Conservation (phyloP, 2,113 vertebrate species). For the Corydoras maculifer region DNA sequence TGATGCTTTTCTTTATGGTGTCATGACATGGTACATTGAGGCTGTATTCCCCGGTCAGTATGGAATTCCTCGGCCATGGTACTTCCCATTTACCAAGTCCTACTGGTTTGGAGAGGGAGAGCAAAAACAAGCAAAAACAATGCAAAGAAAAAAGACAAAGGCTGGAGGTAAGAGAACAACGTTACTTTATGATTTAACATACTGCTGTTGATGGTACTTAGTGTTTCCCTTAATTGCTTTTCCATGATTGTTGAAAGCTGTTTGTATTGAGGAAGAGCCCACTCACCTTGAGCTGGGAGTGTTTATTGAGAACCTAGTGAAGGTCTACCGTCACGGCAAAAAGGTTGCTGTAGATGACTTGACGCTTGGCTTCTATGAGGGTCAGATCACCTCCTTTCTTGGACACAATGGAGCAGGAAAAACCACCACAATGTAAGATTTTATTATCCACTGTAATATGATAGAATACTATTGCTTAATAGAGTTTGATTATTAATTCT, state of each 20-base stretch:
- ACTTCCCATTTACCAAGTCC: constrained; percentile 86
- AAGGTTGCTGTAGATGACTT: constrained; percentile 92
- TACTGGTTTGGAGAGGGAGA: constrained; percentile 87
- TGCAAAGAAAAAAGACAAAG: constrained; percentile 59
- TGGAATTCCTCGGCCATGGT: constrained; percentile 92
- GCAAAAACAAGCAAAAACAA: constrained; percentile 50
- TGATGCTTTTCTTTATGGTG: constrained; percentile 83
- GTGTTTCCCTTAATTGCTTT: background rate
- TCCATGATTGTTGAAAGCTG: constrained; percentile 57
- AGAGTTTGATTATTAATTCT: background rate
- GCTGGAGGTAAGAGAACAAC: constrained; percentile 68
- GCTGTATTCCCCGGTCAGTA: constrained; percentile 96
- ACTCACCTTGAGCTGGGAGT: constrained; percentile 83
- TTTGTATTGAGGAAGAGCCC: constrained; percentile 89
- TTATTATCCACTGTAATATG: background rate
- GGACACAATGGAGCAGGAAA: constrained; percentile 97
- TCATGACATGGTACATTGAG: constrained; percentile 96
- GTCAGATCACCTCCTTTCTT: constrained; percentile 94
- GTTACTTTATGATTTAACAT: no score
- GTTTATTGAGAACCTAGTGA: constrained; percentile 90
- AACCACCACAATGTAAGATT: constrained; percentile 95
- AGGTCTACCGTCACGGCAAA: constrained; percentile 87
- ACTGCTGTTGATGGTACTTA: background rate
- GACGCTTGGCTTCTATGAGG: constrained; percentile 91
- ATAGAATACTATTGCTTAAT: background rate